Evolutionary conservation across 53 echinoderm and acorn worm species (phyloP).

Genomic region (Crossaster papposus): DNA sequence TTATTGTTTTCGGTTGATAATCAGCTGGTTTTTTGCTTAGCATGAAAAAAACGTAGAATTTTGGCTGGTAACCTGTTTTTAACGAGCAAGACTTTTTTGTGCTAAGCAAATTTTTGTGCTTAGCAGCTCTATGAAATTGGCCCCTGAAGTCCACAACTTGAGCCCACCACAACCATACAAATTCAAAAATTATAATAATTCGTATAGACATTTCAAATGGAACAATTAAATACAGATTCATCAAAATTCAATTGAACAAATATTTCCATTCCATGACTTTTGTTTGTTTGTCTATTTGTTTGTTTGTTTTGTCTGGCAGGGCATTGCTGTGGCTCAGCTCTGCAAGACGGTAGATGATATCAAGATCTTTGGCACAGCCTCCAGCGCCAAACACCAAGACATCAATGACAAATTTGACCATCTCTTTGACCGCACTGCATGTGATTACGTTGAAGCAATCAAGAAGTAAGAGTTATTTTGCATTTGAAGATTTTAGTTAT

Average conservation of each 20-base stretch:
- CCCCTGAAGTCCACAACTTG: too few species aligned
- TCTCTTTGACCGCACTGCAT: conserved; percentile 53
- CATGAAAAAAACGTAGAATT: too few species aligned
- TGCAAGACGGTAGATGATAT: conserved; percentile 68
- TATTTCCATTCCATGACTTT: background rate
- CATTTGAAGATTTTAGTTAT: background rate
- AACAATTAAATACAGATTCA: background rate
- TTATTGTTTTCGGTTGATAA: too few species aligned
- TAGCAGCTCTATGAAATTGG: too few species aligned
- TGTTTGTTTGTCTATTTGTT: background rate
- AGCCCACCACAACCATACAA: too few species aligned
- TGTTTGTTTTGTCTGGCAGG: conserved; percentile 51
- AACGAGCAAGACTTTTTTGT: too few species aligned
- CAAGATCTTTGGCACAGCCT: conserved; percentile 70
- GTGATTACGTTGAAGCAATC: conserved; percentile 66
- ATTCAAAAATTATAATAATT: too few species aligned
- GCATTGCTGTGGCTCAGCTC: conserved; percentile 66
- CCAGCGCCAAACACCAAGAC: conserved; percentile 62
- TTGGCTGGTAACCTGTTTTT: too few species aligned
- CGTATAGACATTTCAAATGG: too few species aligned
- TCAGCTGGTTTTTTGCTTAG: too few species aligned
- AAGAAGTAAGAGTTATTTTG: conserved; percentile 53
- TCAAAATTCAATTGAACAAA: background rate
- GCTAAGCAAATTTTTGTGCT: too few species aligned
- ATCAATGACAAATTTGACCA: conserved; percentile 69